Percentiles rank a stretch among this genome's conserved stretches.
Conservation (phyloP, 2,113 vertebrate species). For the Petroica traversi region DNA sequence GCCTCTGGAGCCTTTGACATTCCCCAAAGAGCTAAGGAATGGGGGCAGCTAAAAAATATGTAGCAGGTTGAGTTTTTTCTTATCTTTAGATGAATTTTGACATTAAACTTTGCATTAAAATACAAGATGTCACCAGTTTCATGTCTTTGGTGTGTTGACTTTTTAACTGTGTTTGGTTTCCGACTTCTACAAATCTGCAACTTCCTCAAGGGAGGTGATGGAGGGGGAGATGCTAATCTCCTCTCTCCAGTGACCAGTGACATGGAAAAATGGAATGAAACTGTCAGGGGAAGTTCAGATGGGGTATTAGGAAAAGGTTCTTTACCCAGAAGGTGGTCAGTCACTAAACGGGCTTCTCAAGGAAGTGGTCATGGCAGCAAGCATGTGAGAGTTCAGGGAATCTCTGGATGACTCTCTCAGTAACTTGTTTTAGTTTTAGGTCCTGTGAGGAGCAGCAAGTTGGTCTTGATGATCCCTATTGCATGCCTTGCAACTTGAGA, state of each 20-base stretch:
- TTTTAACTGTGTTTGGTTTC: not conserved
- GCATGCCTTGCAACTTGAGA: not conserved
- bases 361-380: not conserved
- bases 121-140: not conserved
- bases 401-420: not conserved
- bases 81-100: not conserved
- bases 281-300: not conserved
- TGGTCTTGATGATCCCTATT: not conserved
- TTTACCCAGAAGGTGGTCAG: not conserved
- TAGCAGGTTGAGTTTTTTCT: not conserved
- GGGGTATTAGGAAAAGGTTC: not conserved
- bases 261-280: not conserved
- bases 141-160: not conserved
- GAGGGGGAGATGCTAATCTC: not conserved
- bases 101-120: constrained; percentile 27
- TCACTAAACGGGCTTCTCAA: not conserved
- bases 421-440: not conserved
- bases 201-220: not conserved
- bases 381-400: not conserved
- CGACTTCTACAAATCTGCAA: rapidly evolving
- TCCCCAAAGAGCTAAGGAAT: not conserved
- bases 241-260: not conserved
- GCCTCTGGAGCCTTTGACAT: not conserved
- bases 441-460: not conserved
- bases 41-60: not conserved